Conservation (phyloP, 2,888 invertebrate genomes). For the Cataglyphis rosenhaueri region DNA sequence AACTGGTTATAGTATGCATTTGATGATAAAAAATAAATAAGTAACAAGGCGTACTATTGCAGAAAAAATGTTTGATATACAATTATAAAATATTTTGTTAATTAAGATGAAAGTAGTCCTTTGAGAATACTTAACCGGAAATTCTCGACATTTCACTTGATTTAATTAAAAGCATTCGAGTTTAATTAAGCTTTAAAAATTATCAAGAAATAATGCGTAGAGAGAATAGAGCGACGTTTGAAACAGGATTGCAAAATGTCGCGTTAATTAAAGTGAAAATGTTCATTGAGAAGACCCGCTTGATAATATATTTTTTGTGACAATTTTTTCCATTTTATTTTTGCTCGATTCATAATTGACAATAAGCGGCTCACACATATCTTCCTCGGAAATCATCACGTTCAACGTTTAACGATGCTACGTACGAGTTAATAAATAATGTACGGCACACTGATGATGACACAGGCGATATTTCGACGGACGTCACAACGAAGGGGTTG, state of each 20-base stretch:
- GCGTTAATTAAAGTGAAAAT: slow-evolving; percentile 15
- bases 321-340: neutral
- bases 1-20: slow-evolving; percentile 2
- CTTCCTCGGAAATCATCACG: slow-evolving; percentile 4
- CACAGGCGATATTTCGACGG: neutral
- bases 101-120: neutral
- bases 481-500: slow-evolving; percentile 24
- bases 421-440: slow-evolving; percentile 22
- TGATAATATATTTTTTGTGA: neutral
- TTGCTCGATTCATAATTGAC: slow-evolving; percentile 2
- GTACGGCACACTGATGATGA: neutral
- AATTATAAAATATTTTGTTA: slow-evolving; percentile 19
- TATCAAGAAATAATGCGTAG: neutral
- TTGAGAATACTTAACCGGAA: neutral
- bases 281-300: neutral
- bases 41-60: neutral
- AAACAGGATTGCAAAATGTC: neutral
- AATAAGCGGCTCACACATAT: neutral
- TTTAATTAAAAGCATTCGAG: slow-evolving; percentile 34
- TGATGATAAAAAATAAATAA: neutral
- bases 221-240: neutral
- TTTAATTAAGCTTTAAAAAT: slow-evolving; percentile 35
- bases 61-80: neutral
- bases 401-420: neutral
- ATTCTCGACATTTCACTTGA: neutral